Evolutionary conservation across 2,113 vertebrate species (phyloP), one percentile per base, ranked within the genome.

Genomic region (Aphyosemion australe): DNA sequence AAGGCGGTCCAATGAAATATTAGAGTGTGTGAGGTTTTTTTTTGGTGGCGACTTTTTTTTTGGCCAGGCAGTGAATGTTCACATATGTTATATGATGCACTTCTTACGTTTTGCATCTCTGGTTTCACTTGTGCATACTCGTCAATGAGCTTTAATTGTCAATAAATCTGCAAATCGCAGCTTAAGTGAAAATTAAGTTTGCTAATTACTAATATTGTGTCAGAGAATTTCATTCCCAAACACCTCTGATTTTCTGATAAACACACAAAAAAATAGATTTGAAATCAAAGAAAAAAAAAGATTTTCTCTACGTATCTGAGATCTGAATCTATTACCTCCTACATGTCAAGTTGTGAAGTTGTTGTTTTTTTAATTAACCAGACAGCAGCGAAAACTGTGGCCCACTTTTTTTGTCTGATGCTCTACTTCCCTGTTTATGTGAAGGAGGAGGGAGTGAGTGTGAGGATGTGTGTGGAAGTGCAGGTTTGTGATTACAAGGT

Each of bases 401-500:
- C 52, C 26, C 47, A 61, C 42, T 72, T 74, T 46, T 72, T 46
- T 72, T 65, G 57, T 81, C 75, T 47, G 55, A 62, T 71, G 12
- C 58, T 59, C 26, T 62, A 60, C 59, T 59, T 82, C 61, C 21
- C 61, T 12, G 18, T 47, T 65, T 62, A 60, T 37, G 26, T 51
- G n/a, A 69, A 18, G 43, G 42, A 60, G 48, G 19, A 61, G 51
- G 46, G 4, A 80, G 48, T 42, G 53, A 55, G 57, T 69, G 71
- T 63, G 65, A 54, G 64, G 26, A 54, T 31, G 42, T 15, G 55
- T 53, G 63, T 51, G 50, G 4, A 47, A 13, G 12, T 74, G 51
- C 45, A 55, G 55, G 71, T 84, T 65, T 59, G 78, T 88, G 74
- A 76, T 80, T 54, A 70, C 20, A 69, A 64, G 73, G 73, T 83